A percentile compares a stretch with the other conserved stretches of the same genome.
Evolutionary conservation across 2,888 invertebrate species (phyloP).

Genomic region (Itoplectis maculator): DNA sequence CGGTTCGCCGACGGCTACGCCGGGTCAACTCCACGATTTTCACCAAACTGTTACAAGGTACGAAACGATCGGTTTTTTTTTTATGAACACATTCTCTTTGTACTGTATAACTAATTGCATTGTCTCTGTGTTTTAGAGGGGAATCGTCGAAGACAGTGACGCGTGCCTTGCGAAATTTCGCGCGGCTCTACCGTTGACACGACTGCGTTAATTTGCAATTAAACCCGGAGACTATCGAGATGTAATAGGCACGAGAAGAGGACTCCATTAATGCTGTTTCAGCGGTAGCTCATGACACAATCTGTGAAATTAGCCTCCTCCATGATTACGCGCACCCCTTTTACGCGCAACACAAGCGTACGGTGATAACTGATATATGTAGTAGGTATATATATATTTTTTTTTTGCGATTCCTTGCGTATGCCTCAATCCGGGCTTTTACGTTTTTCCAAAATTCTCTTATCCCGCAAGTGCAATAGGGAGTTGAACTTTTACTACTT

Average conservation of each 20-base stretch:
- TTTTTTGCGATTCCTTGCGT: too few species aligned
- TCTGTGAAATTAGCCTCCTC: conserved; percentile 48
- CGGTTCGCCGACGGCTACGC: conserved; percentile 91
- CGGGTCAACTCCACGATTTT: conserved; percentile 93
- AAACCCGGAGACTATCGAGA: conserved; percentile 18
- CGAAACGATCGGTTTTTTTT: conserved; percentile 66
- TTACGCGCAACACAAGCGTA: conserved; percentile 38
- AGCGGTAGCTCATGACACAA: conserved; percentile 23
- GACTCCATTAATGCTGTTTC: conserved; percentile 48
- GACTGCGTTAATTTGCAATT: conserved; percentile 41
- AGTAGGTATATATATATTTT: conserved; percentile 50
- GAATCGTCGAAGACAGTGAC: conserved; percentile 92
- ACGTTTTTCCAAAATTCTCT: conserved; percentile 43
- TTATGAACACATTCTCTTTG: too few species aligned
- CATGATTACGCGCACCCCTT: conserved; percentile 2
- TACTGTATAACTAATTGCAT: background rate
- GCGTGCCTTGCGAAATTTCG: conserved; percentile 92
- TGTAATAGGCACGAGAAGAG: conserved; percentile 14
- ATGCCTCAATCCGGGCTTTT: too few species aligned
- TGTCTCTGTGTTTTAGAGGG: conserved; percentile 87
- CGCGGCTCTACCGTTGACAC: conserved; percentile 93
- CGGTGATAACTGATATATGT: conserved; percentile 54
- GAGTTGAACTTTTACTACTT: conserved; percentile 48
- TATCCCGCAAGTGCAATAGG: conserved; percentile 58
- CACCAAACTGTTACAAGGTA: conserved; percentile 91